Evolutionary conservation across 2,888 invertebrate species (phyloP), one percentile per base, ranked within the genome.

Genomic region (Cosmorhoe ocellata): DNA sequence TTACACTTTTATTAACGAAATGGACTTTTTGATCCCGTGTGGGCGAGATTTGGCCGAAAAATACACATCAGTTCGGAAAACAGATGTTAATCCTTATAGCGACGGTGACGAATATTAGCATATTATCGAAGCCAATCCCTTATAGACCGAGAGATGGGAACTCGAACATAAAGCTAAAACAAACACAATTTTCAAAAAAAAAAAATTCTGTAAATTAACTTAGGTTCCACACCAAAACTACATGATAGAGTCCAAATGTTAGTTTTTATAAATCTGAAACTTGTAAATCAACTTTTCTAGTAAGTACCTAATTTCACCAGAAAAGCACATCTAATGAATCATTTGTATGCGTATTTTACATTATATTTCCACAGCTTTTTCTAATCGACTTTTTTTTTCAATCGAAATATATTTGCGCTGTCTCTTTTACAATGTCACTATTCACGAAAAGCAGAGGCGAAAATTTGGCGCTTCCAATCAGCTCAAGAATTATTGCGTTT

Each of bases 61-160:
- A 50, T 58, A 59, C 51, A 53, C 42, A 52, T 18, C 18, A 38
- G 60, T 63, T 67, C 45, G 50, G 54, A 61, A 69, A 71, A 65
- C 53, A 64, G 51, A 56, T 61, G 51, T 62, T 52, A 67, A 69
- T 72, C 63, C 65, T 44, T 50, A 42, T 53, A 64, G 63, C 51
- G 63, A 63, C 63, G 51, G 47, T 61, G 61, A 69, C 61, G 60
- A 61, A 66, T 59, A 55, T 41, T 41, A 37, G 38, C 56, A 18
- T 4, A 51, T 31, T 27, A 51, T 50, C n/a, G 22, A 43, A 57
- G 61, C 59, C 63, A 62, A 58, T 54, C 58, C 32, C 49, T 37
- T 30, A 9, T 41, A 56, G 48, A 38, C 47, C 7, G 13, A 33
- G 56, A 59, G 56, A 53, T 45, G 14, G 26, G 36, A 9, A 42